Percentiles rank a stretch among this genome's conserved stretches.
These are phyloP conservation scores for Patella depressa DNA, from an alignment of 2,888 invertebrate genomes.

Conservation along the genomic window DNA sequence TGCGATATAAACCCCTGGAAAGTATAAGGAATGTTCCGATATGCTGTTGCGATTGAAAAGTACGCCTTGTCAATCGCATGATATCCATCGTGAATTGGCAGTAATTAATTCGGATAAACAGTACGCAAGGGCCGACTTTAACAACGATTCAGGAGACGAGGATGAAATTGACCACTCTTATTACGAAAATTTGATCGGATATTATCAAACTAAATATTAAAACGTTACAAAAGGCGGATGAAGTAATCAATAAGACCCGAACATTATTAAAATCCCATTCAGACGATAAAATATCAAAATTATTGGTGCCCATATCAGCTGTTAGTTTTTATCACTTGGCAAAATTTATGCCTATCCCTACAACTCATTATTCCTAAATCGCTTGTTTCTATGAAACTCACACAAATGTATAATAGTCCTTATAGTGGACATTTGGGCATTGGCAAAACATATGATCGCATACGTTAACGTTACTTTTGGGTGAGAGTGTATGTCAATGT, in stretches of 20 bases:
- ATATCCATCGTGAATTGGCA: neutral
- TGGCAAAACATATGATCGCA: slow-evolving; percentile 9
- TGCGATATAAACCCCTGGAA: neutral
- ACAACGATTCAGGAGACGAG: neutral
- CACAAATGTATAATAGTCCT: neutral
- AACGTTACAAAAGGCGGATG: slow-evolving; percentile 3
- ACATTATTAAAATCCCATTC: neutral
- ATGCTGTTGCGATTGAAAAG: neutral
- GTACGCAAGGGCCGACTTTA: neutral
- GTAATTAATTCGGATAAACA: slow-evolving; percentile 12
- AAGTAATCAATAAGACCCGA: neutral
- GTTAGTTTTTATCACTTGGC: slow-evolving; percentile 12
- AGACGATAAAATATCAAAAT: neutral
- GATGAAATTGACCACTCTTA: neutral
- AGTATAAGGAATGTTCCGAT: neutral
- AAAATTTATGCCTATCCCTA: neutral
- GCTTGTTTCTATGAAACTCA: neutral
- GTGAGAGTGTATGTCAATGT: slow-evolving; percentile 14
- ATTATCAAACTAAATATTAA: neutral
- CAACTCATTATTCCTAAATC: neutral
- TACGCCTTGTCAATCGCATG: neutral
- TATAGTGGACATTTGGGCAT: slow-evolving; percentile 6
- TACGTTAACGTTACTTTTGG: slow-evolving; percentile 11
- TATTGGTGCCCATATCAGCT: neutral
- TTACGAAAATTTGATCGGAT: neutral